Percentiles rank a stretch among this genome's conserved stretches.
phyloP scores from a whole-genome alignment of 2,113 vertebrate genomes.

The Tylochromis polylepis region DNA sequence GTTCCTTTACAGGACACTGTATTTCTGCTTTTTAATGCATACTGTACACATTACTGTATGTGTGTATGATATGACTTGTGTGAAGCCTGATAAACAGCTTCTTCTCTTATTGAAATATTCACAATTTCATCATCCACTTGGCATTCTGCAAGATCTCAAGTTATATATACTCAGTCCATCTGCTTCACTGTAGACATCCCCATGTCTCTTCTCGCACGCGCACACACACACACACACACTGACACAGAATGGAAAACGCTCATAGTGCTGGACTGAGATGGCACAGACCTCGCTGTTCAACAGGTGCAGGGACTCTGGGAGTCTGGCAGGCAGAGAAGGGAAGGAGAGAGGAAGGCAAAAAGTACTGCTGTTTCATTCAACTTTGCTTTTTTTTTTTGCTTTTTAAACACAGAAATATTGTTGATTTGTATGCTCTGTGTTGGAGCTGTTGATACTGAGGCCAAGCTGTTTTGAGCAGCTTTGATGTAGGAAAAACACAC shows the following conservation, averaged over 20 bases:
- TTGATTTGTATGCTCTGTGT: not conserved
- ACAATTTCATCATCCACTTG: not conserved
- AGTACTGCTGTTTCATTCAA: not conserved
- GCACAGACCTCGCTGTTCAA: slow-evolving; percentile 24
- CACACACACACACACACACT: not conserved
- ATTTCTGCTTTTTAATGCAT: not conserved
- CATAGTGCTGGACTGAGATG: not conserved
- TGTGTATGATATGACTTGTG: not conserved
- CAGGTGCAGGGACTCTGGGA: slow-evolving; percentile 45
- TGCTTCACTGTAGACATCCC: slow-evolving; percentile 19
- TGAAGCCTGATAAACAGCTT: not conserved
- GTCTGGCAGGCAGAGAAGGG: not conserved
- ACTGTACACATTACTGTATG: not conserved
- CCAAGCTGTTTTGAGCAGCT: not conserved
- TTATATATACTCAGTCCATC: slow-evolving; percentile 55
- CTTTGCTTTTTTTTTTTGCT: not conserved
- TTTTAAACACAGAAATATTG: not conserved
- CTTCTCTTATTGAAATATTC: not conserved
- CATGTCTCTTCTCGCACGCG: not conserved
- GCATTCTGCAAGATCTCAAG: not conserved
- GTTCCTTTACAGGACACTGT: not conserved
- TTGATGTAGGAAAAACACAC: not conserved
- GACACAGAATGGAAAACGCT: not conserved
- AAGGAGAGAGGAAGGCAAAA: not conserved
- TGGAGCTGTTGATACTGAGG: not conserved